Percentiles rank a stretch among this genome's conserved stretches.
Evolutionary conservation across 2,113 vertebrate species (phyloP).

Genomic region (Aythya baeri): DNA sequence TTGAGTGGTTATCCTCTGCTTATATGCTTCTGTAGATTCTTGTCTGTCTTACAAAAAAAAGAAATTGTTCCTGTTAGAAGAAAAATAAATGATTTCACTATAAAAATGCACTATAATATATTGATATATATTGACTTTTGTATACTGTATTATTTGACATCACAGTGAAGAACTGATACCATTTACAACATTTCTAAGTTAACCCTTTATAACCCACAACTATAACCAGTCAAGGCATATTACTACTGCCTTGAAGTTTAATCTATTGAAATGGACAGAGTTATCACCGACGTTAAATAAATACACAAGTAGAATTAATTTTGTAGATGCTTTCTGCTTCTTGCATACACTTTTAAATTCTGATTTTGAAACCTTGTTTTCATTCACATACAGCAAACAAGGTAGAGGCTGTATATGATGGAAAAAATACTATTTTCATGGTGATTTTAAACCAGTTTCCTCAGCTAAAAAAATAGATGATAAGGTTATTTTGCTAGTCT

Average conservation of each 20-base stretch:
- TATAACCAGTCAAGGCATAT: not conserved
- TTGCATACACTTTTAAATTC: not conserved
- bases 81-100: constrained; percentile 40
- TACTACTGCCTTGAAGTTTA: not conserved
- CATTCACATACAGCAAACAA: not conserved
- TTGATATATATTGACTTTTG: constrained; percentile 46
- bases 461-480: fast-evolving
- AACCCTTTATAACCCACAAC: not conserved
- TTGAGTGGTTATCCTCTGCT: not conserved
- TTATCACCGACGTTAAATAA: not conserved
- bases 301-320: not conserved
- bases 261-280: not conserved
- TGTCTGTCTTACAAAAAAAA: not conserved
- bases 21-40: not conserved
- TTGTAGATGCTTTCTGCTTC: not conserved
- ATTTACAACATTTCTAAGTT: not conserved
- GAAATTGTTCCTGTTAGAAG: constrained; percentile 14
- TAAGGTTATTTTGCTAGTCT: not conserved
- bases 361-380: not conserved
- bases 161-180: not conserved
- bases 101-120: constrained; percentile 35
- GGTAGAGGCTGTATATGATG: not conserved
- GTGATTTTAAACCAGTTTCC: not conserved
- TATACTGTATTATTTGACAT: constrained; percentile 24
- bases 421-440: not conserved